Conservation (phyloP, 1,140 invertebrate species). For the Bombus affinis region DNA sequence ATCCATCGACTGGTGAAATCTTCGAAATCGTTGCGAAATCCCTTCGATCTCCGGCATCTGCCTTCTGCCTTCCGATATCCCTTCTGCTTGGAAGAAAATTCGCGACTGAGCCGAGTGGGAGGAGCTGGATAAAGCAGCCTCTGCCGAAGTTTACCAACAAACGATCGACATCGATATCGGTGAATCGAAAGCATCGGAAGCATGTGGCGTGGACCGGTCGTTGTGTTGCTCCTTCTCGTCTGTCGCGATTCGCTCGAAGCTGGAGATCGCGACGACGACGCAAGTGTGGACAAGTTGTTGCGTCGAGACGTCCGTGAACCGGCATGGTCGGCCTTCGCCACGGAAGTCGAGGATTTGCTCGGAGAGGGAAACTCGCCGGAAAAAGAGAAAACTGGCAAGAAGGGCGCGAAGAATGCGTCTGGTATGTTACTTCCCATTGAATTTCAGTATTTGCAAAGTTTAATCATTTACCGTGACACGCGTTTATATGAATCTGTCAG, state of each 20-base stretch:
- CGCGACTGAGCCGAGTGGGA: slow-evolving; percentile 31
- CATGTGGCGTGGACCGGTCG: slow-evolving; percentile 62
- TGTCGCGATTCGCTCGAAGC: slow-evolving; percentile 44
- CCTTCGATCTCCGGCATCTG: background rate
- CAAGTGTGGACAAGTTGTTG: slow-evolving; percentile 58
- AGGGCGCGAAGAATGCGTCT: slow-evolving; percentile 67
- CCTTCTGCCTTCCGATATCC: slow-evolving; percentile 21
- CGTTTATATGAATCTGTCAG: too few relatives aligned
- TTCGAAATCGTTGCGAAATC: slow-evolving; percentile 30
- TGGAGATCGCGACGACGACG: slow-evolving; percentile 54
- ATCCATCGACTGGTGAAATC: background rate
- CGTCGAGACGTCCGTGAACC: slow-evolving; percentile 68
- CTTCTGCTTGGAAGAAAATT: slow-evolving; percentile 42
- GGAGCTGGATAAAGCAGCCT: slow-evolving; percentile 42
- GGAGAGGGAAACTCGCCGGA: slow-evolving; percentile 57
- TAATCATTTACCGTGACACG: too few relatives aligned
- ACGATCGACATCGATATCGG: slow-evolving; percentile 39
- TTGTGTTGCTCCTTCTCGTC: slow-evolving; percentile 46
- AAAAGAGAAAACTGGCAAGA: slow-evolving; percentile 51
- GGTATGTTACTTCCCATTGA: slow-evolving; percentile 55
- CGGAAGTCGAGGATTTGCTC: slow-evolving; percentile 68
- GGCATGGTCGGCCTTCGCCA: slow-evolving; percentile 50
- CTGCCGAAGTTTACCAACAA: slow-evolving; percentile 30
- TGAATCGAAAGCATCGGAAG: slow-evolving; percentile 30
- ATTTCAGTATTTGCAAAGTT: background rate